Evolutionary conservation across 2,888 invertebrate species (phyloP).

Genomic region (Eubasilissa splendida): DNA sequence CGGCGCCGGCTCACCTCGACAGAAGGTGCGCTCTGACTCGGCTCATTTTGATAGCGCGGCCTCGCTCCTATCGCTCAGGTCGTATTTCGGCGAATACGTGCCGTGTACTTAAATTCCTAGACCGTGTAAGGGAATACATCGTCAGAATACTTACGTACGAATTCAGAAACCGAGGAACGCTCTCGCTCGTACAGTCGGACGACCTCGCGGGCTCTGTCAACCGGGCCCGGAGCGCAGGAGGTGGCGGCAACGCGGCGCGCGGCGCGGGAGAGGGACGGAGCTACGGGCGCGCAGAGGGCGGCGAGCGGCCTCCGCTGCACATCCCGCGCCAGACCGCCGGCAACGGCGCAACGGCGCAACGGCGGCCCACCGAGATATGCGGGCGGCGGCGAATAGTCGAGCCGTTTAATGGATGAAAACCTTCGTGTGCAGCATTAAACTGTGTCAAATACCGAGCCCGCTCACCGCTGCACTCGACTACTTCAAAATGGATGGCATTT

Average conservation of each 20-base stretch:
- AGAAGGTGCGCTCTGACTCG: no score
- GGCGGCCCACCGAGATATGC: background rate
- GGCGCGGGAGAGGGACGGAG: slow-evolving; percentile 7
- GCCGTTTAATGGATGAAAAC: background rate
- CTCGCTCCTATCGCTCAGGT: no score
- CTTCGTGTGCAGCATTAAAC: background rate
- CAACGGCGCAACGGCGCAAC: background rate
- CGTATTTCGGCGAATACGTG: no score
- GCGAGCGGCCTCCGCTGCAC: background rate
- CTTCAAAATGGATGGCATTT: no score
- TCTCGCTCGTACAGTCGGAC: no score
- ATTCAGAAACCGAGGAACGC: no score
- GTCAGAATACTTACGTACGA: no score
- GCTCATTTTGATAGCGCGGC: no score
- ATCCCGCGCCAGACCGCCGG: slow-evolving; percentile 13
- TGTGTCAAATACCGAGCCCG: background rate
- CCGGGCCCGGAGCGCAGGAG: background rate
- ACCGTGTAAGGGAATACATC: no score
- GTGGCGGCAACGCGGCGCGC: background rate
- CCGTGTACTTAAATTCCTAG: no score
- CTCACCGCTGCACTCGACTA: background rate
- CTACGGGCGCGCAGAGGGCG: background rate
- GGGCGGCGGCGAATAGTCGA: background rate
- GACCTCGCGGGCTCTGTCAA: no score
- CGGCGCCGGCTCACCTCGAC: no score